Base-by-base conservation (phyloP, 92 coral and sea anemone genomes). In the Pocillopora grandis region DNA sequence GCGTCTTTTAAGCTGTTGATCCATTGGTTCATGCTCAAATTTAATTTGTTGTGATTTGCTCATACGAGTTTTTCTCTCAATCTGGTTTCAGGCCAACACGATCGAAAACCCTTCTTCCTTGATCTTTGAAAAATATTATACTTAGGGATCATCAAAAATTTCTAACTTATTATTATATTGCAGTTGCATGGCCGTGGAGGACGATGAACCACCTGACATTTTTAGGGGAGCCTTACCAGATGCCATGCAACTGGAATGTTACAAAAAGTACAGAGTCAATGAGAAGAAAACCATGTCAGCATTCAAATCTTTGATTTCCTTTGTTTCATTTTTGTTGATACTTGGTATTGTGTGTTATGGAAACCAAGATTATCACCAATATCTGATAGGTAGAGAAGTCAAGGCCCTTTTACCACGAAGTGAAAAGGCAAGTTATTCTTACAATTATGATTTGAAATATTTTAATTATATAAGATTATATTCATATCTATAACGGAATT, bases 321-420 rank as follows among this genome's bases (percentile, higher is more conserved):
- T 63, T 13, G 60, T 78, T 15, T 20, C 58, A 3, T 78, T 78
- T 21, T 36, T 78, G 49, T 37, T 78, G 71, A 52, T 78, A 31
- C 72, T 78, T 19, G 82, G 71, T 48, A 42, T 78, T 8, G 82
- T 78, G 20, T 78, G 73, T 49, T 78, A 78, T 36, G 82, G 82
- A 64, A 78, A 78, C 42, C 66, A 62, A 59, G 82, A 78, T 48
- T 65, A 42, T 14, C 72, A 78, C 49, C 82, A 63, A 18, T 78
- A 63, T 52, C 13, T 78, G 58, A 78, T 78, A 42, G 72, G 61
- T 1, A 23, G 52, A 49, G 82, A 78, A 66, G 14, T 65, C 12
- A 78, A 65, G 58, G 48, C 72, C 48, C 42, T 78, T 63, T 37
- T 78, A 2, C 82, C 82, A 65, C 58, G 52, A 2, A 61, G 14